These are phyloP conservation scores for Arctopsyche grandis DNA, from an alignment of 1,140 invertebrate genomes.

Conservation along the genomic window DNA sequence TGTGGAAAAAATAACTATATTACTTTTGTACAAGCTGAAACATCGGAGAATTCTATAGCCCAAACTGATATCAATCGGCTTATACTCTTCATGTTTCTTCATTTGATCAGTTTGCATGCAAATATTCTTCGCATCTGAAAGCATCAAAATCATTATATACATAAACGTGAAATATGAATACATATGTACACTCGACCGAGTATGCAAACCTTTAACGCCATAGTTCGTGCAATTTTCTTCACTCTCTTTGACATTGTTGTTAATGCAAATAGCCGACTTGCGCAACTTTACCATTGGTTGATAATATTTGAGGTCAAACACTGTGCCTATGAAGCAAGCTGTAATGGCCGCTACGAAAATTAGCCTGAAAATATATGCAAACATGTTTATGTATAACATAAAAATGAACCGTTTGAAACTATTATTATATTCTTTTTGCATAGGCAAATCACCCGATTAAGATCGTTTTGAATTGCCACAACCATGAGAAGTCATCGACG, in stretches of 20 bases:
- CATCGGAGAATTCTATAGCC: constrained; percentile 28
- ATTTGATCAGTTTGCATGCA: no score
- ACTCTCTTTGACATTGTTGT: neutral
- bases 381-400: neutral
- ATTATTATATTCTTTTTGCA: neutral
- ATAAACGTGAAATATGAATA: no score
- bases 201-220: neutral
- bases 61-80: constrained; percentile 3
- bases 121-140: no score
- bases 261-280: neutral
- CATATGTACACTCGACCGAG: no score
- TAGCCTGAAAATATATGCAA: neutral
- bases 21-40: constrained; percentile 43
- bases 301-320: constrained; percentile 14
- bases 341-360: neutral
- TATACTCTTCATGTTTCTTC: no score
- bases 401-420: no score
- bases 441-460: neutral
- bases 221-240: neutral
- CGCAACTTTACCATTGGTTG: neutral
- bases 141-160: no score
- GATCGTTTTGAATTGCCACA: constrained; percentile 23
- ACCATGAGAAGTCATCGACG: constrained; percentile 31
- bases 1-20: constrained; percentile 17
- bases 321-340: neutral